Evolutionary conservation across 1,140 invertebrate genomes (phyloP), one percentile per base, ranked within the genome.

Genomic region (Oncopodura yosiiana): DNA sequence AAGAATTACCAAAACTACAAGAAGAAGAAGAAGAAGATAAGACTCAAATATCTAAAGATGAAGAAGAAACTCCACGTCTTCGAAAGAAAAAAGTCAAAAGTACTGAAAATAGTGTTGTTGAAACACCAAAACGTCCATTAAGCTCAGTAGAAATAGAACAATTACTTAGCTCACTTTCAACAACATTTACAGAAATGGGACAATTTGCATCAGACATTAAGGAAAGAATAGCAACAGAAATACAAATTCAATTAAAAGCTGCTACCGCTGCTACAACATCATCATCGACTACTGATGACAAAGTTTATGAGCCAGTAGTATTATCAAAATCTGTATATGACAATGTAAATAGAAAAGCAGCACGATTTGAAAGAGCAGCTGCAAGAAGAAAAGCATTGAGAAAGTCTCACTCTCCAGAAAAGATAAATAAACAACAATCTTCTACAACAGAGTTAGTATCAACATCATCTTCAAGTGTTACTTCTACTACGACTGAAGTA

Each of bases 11-110:
- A 27, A 53, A 63, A 29, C 53, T 51, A 37, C 55, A 65, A 54
- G 44, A 48, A 37, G 46, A 58, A 21, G 44, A 41, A 19, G 49
- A 63, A 53, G 56, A 68, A 53, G 56, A 66, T 39, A 66, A 70
- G 62, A 60, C 69, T 16, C 72, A 74, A 62, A 73, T 72, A 38
- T 73, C 75, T 60, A 72, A 73, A 21, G 67, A 34, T 21, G 27
- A 44, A 42, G 34, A 46, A n/a, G 52, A 46, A 12, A 23, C 18
- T 21, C 19, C 16, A 3, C 11, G 18, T 11, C 27, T 27, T 23
- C 3, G 14, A 46, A 34, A n/a, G 6, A 46, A 32, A 34, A 27
- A 32, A 14, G 27, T 27, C 19, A 23, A 46, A 46, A 32, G 27
- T 46, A 46, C 26, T 44, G 42, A 44, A 44, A 27, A 45, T 19